Evolutionary conservation across 2,113 vertebrate genomes (phyloP).

Genomic region (Psammodynastes pulverulentus): DNA sequence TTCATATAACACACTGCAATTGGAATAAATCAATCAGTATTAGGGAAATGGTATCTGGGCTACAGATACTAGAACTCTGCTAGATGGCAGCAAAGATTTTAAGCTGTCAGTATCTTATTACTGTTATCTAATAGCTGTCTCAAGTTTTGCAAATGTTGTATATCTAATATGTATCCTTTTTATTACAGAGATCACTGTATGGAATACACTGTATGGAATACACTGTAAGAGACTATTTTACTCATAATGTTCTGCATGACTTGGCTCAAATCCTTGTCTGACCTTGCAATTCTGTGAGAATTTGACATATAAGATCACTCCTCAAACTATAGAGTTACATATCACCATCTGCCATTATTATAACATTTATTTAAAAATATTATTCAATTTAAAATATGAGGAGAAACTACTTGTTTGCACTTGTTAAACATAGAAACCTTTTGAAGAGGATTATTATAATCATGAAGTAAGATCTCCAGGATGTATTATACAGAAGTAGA

Average conservation of each 20-base stretch:
- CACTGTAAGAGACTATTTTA: slow-evolving; percentile 9
- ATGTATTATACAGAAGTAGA: not conserved
- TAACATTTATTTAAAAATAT: not conserved
- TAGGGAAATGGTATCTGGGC: too few relatives aligned
- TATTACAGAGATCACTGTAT: not conserved
- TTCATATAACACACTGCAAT: not conserved
- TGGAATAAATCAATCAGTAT: not conserved
- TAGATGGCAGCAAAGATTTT: not conserved
- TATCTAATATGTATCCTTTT: not conserved
- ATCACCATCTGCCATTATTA: slow-evolving; percentile 6
- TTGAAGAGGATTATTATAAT: slow-evolving; percentile 1
- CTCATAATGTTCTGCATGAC: slow-evolving; percentile 3
- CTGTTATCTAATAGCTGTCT: not conserved
- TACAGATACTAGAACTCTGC: not conserved
- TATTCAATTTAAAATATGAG: slow-evolving; percentile 6
- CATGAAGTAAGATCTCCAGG: not conserved
- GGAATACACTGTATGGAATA: not conserved
- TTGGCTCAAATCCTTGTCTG: slow-evolving; percentile 15
- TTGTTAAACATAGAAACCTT: not conserved
- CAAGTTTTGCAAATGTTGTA: not conserved
- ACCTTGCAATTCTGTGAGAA: not conserved
- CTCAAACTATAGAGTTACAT: slow-evolving; percentile 19
- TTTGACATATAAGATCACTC: not conserved
- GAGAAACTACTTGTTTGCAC: not conserved
- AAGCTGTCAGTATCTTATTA: not conserved